Evolutionary conservation across 2,113 vertebrate genomes (phyloP).

Genomic region (Tupaia chinensis): DNA sequence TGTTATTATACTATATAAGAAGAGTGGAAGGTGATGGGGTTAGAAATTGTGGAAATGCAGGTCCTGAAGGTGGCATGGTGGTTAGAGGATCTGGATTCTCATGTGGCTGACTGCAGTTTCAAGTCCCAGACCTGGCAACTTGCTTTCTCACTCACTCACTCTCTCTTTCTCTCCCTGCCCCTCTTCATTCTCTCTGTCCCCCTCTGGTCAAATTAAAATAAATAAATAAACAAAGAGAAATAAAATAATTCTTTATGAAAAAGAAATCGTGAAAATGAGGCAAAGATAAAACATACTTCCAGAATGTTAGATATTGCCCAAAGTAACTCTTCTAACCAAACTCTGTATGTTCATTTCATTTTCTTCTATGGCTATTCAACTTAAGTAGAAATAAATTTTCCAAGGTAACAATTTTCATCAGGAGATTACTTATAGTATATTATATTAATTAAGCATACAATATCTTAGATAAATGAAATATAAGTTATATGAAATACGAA

Average conservation of each 20-base stretch:
- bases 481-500: background rate
- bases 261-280: background rate
- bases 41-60: background rate
- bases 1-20: background rate
- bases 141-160: too few relatives aligned
- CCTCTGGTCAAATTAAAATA: too few relatives aligned
- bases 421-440: background rate
- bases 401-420: background rate
- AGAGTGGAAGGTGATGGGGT: background rate
- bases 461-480: background rate
- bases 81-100: too few relatives aligned
- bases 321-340: background rate
- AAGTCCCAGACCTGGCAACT: too few relatives aligned
- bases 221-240: too few relatives aligned
- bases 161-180: too few relatives aligned
- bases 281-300: background rate
- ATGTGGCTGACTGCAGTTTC: too few relatives aligned
- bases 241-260: background rate
- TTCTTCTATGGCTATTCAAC: background rate
- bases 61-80: too few relatives aligned
- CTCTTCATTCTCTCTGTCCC: too few relatives aligned
- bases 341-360: background rate
- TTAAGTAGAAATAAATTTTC: background rate
- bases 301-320: background rate
- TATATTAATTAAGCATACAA: background rate